These are phyloP conservation scores for Xiphophorus hellerii DNA, from an alignment of 2,113 vertebrate species.

Conservation along the genomic window DNA sequence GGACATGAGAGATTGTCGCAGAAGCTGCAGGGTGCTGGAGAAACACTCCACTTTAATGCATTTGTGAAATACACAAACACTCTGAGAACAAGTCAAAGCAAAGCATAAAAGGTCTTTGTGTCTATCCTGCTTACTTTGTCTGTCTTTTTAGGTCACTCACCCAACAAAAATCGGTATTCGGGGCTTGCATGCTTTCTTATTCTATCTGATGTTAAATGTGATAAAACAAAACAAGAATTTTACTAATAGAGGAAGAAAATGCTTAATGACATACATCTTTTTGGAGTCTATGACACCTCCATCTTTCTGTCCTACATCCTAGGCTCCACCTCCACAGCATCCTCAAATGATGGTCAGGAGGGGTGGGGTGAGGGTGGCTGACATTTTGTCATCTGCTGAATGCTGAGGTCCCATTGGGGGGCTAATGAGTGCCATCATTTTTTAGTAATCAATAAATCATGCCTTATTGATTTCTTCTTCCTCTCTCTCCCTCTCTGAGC, in stretches of 20 bases:
- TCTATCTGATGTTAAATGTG: not conserved
- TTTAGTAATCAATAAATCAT: constrained; percentile 88
- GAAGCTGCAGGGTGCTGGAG: constrained; percentile 25
- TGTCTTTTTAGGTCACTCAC: not conserved
- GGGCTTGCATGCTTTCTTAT: not conserved
- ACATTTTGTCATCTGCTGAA: constrained; percentile 85
- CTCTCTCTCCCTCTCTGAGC: constrained; percentile 60
- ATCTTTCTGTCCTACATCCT: not conserved
- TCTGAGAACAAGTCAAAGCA: not conserved
- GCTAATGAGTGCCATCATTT: constrained; percentile 83
- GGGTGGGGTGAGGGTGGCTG: constrained; percentile 62
- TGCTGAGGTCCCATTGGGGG: constrained; percentile 79
- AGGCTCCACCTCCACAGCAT: not conserved
- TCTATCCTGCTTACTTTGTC: not conserved
- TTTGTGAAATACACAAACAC: constrained; percentile 13
- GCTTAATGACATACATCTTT: not conserved
- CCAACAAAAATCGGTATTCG: not conserved
- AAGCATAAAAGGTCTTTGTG: not conserved
- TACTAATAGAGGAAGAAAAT: not conserved
- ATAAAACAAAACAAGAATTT: not conserved
- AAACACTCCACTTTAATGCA: constrained; percentile 9
- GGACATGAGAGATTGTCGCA: constrained; percentile 71
- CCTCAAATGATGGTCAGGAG: constrained; percentile 29
- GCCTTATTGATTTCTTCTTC: constrained; percentile 81
- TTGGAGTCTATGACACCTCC: not conserved